These are phyloP conservation scores for Drosophila lacteicornis DNA, from an alignment of 1,140 invertebrate species.

Conservation along the genomic window DNA sequence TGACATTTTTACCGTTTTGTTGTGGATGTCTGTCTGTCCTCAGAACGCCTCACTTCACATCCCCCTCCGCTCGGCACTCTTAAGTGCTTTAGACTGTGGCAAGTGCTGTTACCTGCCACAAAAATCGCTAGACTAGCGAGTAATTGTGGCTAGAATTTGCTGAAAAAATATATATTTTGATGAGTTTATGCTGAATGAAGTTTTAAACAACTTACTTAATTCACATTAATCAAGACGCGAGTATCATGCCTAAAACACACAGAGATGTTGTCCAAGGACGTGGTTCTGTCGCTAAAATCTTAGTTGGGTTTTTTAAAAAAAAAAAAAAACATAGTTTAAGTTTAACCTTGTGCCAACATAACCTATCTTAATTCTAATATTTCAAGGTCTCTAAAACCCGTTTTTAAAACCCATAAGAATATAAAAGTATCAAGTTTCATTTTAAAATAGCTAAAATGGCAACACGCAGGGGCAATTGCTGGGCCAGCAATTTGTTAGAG, in stretches of 20 bases:
- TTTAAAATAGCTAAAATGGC: conserved; percentile 16
- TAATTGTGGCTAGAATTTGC: neutral
- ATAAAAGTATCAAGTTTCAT: no score
- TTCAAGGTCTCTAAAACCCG: no score
- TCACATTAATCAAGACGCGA: no score
- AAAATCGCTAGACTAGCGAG: conserved; percentile 14
- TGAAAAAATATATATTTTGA: neutral
- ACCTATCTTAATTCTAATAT: no score
- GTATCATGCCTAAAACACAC: no score
- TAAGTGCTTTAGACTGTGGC: conserved; percentile 57
- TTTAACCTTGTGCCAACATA: no score
- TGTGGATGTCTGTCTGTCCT: conserved; percentile 46
- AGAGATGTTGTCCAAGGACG: no score
- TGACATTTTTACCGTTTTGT: conserved; percentile 81
- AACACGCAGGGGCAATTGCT: conserved; percentile 10
- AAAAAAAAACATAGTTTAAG: no score
- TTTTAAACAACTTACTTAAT: no score
- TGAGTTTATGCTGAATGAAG: no score
- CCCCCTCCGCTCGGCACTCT: conserved; percentile 20
- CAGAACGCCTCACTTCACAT: conserved; percentile 21
- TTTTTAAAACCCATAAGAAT: no score
- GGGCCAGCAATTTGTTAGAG: conserved; percentile 68
- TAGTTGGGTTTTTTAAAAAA: no score
- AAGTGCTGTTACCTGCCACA: conserved; percentile 17
- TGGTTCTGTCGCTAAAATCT: neutral